Evolutionary conservation across 2,113 vertebrate species (phyloP), one percentile per base, ranked within the genome.

Genomic region (Aptenodytes patagonicus): DNA sequence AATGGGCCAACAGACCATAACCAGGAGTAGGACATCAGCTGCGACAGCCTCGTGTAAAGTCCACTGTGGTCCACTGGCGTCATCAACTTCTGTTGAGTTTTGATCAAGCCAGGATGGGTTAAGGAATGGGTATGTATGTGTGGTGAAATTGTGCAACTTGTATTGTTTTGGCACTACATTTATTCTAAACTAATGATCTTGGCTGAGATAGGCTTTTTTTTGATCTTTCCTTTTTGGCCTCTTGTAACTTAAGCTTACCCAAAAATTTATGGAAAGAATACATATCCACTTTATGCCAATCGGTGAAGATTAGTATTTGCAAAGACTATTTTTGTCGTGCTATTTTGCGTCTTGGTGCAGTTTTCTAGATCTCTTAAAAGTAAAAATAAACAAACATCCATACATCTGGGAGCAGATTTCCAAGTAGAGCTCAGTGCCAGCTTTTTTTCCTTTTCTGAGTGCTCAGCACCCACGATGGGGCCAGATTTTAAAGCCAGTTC

Each of bases 391-490:
- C 70, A 96, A 94, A 70, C 75, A 87, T 82, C 89, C 91, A 93
- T 91, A 95, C 87, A 95, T 96, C 75, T 96, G 89, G 70, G 91
- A 95, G 81, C 78, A 93, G 90, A 94, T 80, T 95, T 93, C 90
- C 70, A 90, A 93, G 70, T 0, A 0, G 62, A 91, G 66, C 62
- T 90, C 81, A 76, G 73, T 1, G 65, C 95, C 95, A 95, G 95
- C 28, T 58, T 77, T 96, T 79, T 58, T 49, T 54, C 58, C 36
- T 19, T n/a, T 79, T 52, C 89, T 57, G 61, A 93, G 77, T 1
- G 44, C 93, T 91, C 89, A 96, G 96, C 89, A 95, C 91, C 95
- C 95, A 91, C 10, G 3, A 34, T 0, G 38, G 89, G 94, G 93
- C 93, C 90, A 94, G 79, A 87, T 87, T 84, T 92, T 88, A 69